A percentile compares a stretch with the other conserved stretches of the same genome.
phyloP scores from a whole-genome alignment of 2,113 vertebrate species.

The Cranoglanis bouderius region DNA sequence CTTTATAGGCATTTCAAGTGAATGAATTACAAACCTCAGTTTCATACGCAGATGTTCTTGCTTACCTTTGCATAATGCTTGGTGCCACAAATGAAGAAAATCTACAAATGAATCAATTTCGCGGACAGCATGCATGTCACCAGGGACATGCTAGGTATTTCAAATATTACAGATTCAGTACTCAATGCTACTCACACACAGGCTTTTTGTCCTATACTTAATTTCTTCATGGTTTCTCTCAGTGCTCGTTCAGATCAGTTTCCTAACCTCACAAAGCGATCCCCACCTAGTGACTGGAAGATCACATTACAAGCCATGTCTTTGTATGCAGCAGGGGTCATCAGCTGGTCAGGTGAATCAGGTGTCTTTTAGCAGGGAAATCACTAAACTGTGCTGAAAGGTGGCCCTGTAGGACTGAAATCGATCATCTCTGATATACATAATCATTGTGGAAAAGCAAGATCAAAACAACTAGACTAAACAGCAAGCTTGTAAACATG shows the following conservation, averaged over 20 bases:
- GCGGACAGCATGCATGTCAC: neutral
- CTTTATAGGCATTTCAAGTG: neutral
- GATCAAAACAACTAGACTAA: neutral
- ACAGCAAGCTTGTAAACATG: neutral
- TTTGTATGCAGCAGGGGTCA: neutral
- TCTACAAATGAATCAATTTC: neutral
- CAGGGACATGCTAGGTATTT: neutral
- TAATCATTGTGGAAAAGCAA: neutral
- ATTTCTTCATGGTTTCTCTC: neutral
- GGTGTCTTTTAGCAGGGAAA: neutral
- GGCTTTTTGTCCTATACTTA: neutral
- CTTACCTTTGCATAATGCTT: neutral
- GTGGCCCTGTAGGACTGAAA: neutral
- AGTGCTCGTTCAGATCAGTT: neutral
- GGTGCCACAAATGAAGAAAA: neutral
- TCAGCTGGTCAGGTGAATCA: neutral
- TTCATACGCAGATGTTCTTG: neutral
- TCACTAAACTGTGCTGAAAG: neutral
- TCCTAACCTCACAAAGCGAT: neutral
- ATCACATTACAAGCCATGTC: neutral
- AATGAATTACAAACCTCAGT: neutral
- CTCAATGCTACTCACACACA: neutral
- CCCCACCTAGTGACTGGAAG: slow-evolving; percentile 3
- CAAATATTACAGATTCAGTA: neutral
- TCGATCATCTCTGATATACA: neutral